phyloP scores from a whole-genome alignment of 1,140 invertebrate genomes.

The Cardiocondyla obscurior region DNA sequence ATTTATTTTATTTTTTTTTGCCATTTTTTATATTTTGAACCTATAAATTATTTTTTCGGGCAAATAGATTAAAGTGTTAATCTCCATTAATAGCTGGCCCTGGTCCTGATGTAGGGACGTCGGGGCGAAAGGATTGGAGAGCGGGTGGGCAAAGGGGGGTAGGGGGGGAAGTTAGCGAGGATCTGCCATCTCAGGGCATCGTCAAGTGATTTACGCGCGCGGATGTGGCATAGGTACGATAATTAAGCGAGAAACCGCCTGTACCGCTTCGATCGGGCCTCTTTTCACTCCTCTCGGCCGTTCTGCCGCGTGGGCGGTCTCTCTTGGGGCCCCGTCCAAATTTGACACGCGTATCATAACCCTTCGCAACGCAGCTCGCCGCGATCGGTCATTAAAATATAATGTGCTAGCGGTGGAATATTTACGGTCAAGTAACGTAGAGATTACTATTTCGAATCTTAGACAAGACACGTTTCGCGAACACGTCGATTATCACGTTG shows the following conservation, averaged over 20 bases:
- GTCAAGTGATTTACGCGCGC: constrained; percentile 79
- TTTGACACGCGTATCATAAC: constrained; percentile 82
- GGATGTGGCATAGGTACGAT: constrained; percentile 79
- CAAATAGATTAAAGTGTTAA: background rate
- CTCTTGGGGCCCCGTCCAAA: constrained; percentile 75
- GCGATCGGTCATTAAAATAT: constrained; percentile 68
- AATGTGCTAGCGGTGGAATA: constrained; percentile 47
- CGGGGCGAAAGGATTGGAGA: constrained; percentile 14
- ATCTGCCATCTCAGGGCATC: constrained; percentile 73
- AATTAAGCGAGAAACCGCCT: constrained; percentile 79
- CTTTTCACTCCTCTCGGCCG: constrained; percentile 75
- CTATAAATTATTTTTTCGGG: background rate
- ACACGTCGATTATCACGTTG: background rate
- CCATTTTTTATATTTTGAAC: background rate
- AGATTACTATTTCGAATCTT: constrained; percentile 21
- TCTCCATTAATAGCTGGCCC: background rate
- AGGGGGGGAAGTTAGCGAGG: constrained; percentile 55
- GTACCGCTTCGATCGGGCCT: constrained; percentile 72
- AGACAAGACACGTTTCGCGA: background rate
- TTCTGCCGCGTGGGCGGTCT: constrained; percentile 80
- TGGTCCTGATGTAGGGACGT: background rate
- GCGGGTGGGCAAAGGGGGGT: background rate
- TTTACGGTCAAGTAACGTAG: background rate
- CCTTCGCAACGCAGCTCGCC: constrained; percentile 65
- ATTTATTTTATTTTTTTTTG: background rate